Evolutionary conservation across 1,140 invertebrate genomes (phyloP), one percentile per base, ranked within the genome.

Genomic region (Dryas iulia): DNA sequence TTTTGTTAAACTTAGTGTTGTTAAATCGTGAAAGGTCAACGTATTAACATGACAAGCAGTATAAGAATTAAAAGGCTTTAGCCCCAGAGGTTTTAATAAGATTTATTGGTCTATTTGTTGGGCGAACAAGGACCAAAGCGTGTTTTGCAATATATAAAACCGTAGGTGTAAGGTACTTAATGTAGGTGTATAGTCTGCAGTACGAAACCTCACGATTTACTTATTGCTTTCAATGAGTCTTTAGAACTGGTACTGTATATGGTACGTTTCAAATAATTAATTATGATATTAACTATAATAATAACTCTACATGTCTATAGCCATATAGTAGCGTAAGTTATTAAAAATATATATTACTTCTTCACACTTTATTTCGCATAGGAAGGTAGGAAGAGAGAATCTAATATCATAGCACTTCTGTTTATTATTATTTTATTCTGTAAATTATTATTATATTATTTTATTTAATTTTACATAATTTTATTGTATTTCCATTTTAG

Each of bases 171-270:
- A 68, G 59, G 21, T 65, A 66, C 71, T 73, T 54, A n/a, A n/a
- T n/a, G 63, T 70, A 64, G 66, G 63, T 59, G 58, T 66, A 63
- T 65, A 69, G 60, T 25, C 31, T 70, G 18, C 21, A 66, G 64
- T 70, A 57, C 74, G 58, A 71, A 76, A 56, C 33, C 52, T 79
- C 59, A 62, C 72, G 63, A 73, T 79, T 77, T 82, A 83, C 71
- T 81, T 79, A 78, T 81, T 79, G 72, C 26, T 62, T 66, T 66
- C 54, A 69, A 56, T 26, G 21, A 66, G 26, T 56, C 30, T 47
- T 47, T 63, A 64, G 53, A 53, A 31, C 78, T 54, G 67, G 66
- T 65, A 70, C 69, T 66, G 62, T 74, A 66, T 12, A 26, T 77
- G 58, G 59, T 66, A 71, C 79, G 75, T 21, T 6, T 53, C 5